Evolutionary conservation across 2,113 vertebrate species (phyloP).

Genomic region (Strigops habroptila): DNA sequence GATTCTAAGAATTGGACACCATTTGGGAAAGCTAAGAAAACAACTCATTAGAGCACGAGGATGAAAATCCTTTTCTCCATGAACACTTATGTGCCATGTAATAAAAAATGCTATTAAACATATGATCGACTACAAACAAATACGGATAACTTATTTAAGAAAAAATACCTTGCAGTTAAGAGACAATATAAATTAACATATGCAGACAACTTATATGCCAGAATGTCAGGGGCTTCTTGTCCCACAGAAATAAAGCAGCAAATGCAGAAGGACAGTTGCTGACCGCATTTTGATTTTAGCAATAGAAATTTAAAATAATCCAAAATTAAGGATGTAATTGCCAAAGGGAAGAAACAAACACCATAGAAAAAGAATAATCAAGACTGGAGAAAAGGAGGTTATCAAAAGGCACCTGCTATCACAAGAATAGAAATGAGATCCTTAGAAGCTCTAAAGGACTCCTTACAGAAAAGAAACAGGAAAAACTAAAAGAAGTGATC

Average conservation of each 20-base stretch:
- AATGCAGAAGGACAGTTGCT: background rate
- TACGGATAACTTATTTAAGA: background rate
- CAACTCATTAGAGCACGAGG: background rate
- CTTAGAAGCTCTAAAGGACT: constrained; percentile 27
- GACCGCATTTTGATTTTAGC: background rate
- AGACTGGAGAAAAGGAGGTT: constrained; percentile 2
- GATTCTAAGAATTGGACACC: background rate
- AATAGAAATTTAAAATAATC: constrained; percentile 19
- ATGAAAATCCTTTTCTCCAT: constrained; percentile 29
- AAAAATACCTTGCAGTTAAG: constrained; percentile 1
- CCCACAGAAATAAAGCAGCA: background rate
- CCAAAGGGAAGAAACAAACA: constrained; percentile 36
- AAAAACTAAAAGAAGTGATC: background rate
- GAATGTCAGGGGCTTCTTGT: background rate
- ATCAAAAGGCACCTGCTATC: constrained; percentile 43
- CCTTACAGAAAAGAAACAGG: background rate
- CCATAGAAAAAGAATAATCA: constrained; percentile 24
- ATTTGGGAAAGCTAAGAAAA: constrained; percentile 7
- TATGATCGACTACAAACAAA: constrained; percentile 8
- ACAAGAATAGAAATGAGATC: constrained; percentile 31
- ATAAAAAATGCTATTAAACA: constrained; percentile 10
- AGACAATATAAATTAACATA: constrained; percentile 1
- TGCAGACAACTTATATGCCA: background rate
- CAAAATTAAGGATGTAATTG: constrained; percentile 1
- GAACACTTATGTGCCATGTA: background rate